phyloP scores from a whole-genome alignment of 2,113 vertebrate species.

The Syngnathus floridae region DNA sequence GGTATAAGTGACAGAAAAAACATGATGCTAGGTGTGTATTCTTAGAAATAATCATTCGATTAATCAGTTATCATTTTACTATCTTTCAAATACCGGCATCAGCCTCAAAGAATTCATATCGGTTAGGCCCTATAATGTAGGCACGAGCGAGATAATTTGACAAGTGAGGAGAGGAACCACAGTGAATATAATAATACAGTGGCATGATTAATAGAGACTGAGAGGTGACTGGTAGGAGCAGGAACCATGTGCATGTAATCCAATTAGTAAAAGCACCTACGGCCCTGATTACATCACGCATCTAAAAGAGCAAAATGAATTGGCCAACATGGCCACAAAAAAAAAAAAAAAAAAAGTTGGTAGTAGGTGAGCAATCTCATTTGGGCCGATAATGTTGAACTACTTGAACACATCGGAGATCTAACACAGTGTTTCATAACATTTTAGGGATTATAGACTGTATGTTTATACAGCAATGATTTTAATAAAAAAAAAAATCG shows the following conservation, averaged over 20 bases:
- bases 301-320: neutral
- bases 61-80: too few relatives aligned
- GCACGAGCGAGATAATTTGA: neutral
- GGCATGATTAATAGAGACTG: slow-evolving; percentile 7
- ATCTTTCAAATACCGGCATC: too few relatives aligned
- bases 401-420: too few relatives aligned
- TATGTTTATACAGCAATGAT: too few relatives aligned
- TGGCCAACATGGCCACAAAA: neutral
- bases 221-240: slow-evolving; percentile 10
- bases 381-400: too few relatives aligned
- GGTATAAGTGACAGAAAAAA: too few relatives aligned
- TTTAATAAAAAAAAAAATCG: too few relatives aligned
- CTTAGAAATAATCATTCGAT: too few relatives aligned
- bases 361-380: neutral
- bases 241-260: slow-evolving; percentile 16
- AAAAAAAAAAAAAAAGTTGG: neutral
- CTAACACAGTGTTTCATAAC: too few relatives aligned
- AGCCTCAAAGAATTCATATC: too few relatives aligned
- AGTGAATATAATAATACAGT: neutral
- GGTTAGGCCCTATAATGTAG: neutral
- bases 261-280: slow-evolving; percentile 3
- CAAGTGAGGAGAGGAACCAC: neutral
- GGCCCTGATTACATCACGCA: neutral
- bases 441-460: too few relatives aligned
- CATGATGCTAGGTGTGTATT: too few relatives aligned